These are phyloP conservation scores for Prosopocoilus inquinatus DNA, from an alignment of 2,888 invertebrate genomes.

Conservation along the genomic window DNA sequence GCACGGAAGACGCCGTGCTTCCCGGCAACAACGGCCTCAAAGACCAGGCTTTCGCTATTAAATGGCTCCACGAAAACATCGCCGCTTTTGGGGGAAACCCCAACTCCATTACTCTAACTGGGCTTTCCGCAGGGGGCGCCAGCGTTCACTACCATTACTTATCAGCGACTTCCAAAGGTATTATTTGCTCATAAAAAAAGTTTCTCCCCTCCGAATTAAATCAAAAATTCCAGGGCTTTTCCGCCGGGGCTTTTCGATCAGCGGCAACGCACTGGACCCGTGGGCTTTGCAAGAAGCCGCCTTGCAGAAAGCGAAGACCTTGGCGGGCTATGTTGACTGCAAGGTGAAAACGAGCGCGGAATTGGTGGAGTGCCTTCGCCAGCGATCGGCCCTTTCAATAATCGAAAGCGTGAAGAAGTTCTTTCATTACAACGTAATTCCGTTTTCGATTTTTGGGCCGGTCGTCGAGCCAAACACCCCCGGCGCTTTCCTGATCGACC, in stretches of 20 bases:
- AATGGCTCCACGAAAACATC: slow-evolving; percentile 66
- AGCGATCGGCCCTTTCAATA: slow-evolving; percentile 57
- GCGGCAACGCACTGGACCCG: slow-evolving; percentile 62
- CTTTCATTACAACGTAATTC: slow-evolving; percentile 39
- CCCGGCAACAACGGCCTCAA: slow-evolving; percentile 66
- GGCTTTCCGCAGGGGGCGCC: slow-evolving; percentile 68
- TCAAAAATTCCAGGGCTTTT: slow-evolving; percentile 42
- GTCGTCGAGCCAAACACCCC: slow-evolving; percentile 54
- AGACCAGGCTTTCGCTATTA: slow-evolving; percentile 65
- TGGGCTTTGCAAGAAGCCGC: slow-evolving; percentile 54
- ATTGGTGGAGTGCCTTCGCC: slow-evolving; percentile 61
- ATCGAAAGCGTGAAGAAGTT: slow-evolving; percentile 49
- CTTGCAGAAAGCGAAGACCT: slow-evolving; percentile 56
- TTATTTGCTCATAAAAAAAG: background rate
- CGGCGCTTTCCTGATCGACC: slow-evolving; percentile 56
- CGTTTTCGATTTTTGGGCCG: slow-evolving; percentile 68
- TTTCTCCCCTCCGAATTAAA: background rate
- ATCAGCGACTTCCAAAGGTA: slow-evolving; percentile 57
- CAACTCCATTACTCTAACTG: slow-evolving; percentile 61
- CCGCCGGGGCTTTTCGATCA: slow-evolving; percentile 61
- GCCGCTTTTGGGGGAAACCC: slow-evolving; percentile 66
- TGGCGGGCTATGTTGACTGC: slow-evolving; percentile 62
- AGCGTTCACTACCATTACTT: slow-evolving; percentile 69
- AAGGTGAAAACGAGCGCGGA: slow-evolving; percentile 52
- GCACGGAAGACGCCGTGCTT: slow-evolving; percentile 58